A percentile compares a stretch with the other conserved stretches of the same genome.
Conservation (phyloP, 37 sponge, comb jelly and placozoan species). For the Haliclona indistincta region DNA sequence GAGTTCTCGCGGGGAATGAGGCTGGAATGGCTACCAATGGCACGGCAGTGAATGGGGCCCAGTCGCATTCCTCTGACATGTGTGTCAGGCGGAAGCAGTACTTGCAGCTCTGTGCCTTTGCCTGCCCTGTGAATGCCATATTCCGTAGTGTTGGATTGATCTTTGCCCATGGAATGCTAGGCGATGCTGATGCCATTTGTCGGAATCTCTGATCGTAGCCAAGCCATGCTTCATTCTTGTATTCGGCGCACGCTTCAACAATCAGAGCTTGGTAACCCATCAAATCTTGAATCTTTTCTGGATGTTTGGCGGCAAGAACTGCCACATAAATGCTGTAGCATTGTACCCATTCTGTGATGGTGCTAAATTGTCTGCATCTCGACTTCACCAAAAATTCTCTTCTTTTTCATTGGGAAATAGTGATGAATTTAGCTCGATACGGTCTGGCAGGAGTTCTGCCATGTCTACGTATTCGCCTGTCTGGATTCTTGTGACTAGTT, state of each 20-base stretch:
- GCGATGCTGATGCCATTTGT: constrained; percentile 7
- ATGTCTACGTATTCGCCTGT: constrained; percentile 9
- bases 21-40: neutral
- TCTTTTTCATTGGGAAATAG: too few species aligned
- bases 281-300: too few species aligned
- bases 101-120: neutral
- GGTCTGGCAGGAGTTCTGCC: too few species aligned
- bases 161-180: neutral
- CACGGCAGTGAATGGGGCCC: neutral
- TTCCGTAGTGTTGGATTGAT: neutral
- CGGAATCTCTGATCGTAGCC: constrained; percentile 14
- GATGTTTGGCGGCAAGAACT: neutral
- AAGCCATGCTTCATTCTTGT: neutral
- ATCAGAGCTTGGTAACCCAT: neutral
- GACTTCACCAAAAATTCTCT: too few species aligned
- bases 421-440: too few species aligned
- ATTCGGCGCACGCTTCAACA: constrained; percentile 7
- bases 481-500: constrained; percentile 10
- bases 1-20: neutral
- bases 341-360: neutral
- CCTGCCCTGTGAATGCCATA: too few species aligned
- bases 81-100: constrained; percentile 22
- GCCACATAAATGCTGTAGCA: too few species aligned
- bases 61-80: constrained; percentile 3
- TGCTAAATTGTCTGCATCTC: neutral